These are phyloP conservation scores for Tachypleus tridentatus DNA, from an alignment of 1,140 invertebrate species.

Conservation along the genomic window DNA sequence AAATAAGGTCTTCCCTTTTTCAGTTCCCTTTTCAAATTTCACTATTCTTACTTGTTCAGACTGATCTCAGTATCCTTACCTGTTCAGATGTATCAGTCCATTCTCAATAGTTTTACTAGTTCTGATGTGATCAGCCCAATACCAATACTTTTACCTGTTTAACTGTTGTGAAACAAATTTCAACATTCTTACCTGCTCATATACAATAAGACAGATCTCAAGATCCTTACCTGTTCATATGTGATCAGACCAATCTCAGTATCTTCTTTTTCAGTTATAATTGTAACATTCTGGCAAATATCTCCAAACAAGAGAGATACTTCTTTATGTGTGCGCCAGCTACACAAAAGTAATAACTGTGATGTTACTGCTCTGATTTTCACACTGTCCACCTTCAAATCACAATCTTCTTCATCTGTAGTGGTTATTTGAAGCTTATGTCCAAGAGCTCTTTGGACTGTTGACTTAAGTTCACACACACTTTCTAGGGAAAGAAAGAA, in stretches of 20 bases:
- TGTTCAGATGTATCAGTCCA: no score
- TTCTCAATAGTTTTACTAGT: no score
- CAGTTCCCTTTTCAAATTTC: no score
- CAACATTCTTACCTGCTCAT: no score
- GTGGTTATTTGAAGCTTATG: constrained; percentile 5
- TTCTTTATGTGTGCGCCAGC: constrained; percentile 74
- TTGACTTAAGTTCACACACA: constrained; percentile 18
- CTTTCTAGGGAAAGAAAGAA: constrained; percentile 13
- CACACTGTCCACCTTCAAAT: constrained; percentile 18
- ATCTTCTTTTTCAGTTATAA: constrained; percentile 5
- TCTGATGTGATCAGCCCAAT: no score
- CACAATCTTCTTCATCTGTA: background rate
- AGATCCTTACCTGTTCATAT: constrained; percentile 11
- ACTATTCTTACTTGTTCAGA: no score
- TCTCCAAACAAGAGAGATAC: constrained; percentile 46
- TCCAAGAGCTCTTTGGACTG: constrained; percentile 13
- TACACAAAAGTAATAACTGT: constrained; percentile 74
- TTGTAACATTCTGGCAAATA: no score
- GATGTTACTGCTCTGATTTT: constrained; percentile 43
- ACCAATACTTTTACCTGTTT: no score
- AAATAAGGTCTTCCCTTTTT: no score
- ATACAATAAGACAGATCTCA: no score
- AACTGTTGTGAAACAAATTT: no score
- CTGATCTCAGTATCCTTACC: no score
- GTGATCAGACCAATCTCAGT: constrained; percentile 30